A percentile compares a stretch with the other conserved stretches of the same genome.
Conservation (phyloP, 2,113 vertebrate genomes). For the Tachycineta bicolor region DNA sequence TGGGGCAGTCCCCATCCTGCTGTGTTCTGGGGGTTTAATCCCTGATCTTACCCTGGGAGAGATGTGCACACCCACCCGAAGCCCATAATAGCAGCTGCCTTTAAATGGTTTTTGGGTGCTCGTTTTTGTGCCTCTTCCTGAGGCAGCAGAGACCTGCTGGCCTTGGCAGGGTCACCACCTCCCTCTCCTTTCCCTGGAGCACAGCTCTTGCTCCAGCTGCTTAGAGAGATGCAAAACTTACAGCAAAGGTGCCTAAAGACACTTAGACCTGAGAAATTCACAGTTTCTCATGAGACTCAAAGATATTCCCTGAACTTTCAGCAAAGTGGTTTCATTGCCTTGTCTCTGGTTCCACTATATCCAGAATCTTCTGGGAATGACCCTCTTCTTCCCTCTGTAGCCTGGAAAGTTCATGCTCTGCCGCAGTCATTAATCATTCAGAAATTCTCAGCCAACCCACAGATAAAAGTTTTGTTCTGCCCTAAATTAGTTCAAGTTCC, state of each 20-base stretch:
- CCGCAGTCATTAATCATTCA: neutral
- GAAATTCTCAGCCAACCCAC: neutral
- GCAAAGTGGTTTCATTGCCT: neutral
- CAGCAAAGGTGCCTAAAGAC: neutral
- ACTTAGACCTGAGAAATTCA: neutral
- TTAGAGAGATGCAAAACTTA: neutral
- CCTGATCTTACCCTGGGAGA: neutral
- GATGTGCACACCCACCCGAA: neutral
- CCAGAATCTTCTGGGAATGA: neutral
- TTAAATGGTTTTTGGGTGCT: neutral
- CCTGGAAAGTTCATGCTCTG: neutral
- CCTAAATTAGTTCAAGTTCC: neutral
- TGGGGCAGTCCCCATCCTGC: neutral
- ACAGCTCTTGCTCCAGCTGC: neutral
- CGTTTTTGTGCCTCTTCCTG: fast-evolving
- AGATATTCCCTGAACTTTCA: neutral
- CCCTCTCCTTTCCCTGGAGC: neutral
- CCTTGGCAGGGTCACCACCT: neutral
- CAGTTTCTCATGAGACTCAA: fast-evolving
- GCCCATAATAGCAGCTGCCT: neutral
- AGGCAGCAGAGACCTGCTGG: neutral
- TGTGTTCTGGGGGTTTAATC: neutral
- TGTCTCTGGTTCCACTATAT: neutral
- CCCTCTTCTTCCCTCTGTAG: neutral
- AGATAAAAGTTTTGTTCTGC: neutral